Base-by-base conservation (phyloP, 2,888 invertebrate species). In the Lomographa bimaculata region DNA sequence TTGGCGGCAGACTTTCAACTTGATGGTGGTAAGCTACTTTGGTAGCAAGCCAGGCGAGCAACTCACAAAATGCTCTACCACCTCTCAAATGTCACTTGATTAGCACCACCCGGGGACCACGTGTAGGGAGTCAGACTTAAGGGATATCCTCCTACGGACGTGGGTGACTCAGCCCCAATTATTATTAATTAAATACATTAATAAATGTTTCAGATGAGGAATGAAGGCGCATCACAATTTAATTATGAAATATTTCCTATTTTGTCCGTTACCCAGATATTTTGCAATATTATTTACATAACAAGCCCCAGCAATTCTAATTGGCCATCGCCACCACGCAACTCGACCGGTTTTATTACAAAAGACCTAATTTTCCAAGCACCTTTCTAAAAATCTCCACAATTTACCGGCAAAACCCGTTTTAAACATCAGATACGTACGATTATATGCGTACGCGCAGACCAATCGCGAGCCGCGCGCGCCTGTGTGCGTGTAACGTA, bases 321-420 rank as follows among this genome's bases (percentile, higher is more conserved):
- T 54, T 49, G 54, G 51, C 36, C 44, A 33, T 37, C 38, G 49
- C 42, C 20, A 26, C 46, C 38, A 51, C 51, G 54, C 54, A 54
- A 54, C 51, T 33, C 7, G 33, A 51, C 54, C 38, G 45, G 54
- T 49, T 46, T 35, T 37, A 47, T 82, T 81, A 75, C 81, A 70
- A 75, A 69, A 74, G 58, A 71, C 67, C 55, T 50, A 50, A 51
- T 54, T 56, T 51, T 50, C 52, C 55, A 59, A 60, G 75, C 67
- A 76, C 86, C 87, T 89, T 89, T 87, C 87, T 87, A 89, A 85
- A 51, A 85, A 86, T 85, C 85, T 85, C 75, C 47, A 73, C 82
- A 75, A 78, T 80, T 80, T 80, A 75, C 66, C 57, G 52, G 64
- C 66, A 67, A 65, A 77, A 80, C 83, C 62, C 50, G 84, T 84